Base-by-base conservation (phyloP, 1,140 invertebrate genomes). In the Lordiphosa clarofinis region DNA sequence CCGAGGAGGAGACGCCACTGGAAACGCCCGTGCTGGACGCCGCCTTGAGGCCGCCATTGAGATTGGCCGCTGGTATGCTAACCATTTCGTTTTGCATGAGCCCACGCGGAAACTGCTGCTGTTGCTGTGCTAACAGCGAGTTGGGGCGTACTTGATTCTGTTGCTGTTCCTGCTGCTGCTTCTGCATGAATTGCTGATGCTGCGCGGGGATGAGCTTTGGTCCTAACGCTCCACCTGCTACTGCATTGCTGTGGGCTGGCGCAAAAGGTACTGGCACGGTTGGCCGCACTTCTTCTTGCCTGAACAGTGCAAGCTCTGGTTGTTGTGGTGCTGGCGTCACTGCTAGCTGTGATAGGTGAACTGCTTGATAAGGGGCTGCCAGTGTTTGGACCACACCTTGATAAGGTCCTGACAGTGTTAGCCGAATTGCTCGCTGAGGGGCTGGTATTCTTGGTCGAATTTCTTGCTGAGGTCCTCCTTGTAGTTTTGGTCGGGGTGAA, bases 61-160 rank as follows among this genome's bases (percentile, higher is more conserved):
- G 42, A 52, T 73, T 84, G 57, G 68, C 78, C 61, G 66, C 61
- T 61, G 87, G 87, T 52, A 88, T 69, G 56, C 78, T 87, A 24
- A 89, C 87, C 72, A 89, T 86, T 53, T 88, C 72, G 67, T 88
- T 86, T 68, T 87, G 87, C 71, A 88, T 84, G 43, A 86, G 67
- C 42, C 11, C 37, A 13, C 43, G 33, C 12, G 9, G 24, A 44
- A 33, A 19, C 21, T 13, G 40, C 15, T 43, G 39, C 12, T 12
- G 36, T 10, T 24, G 53, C 39, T 37, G 36, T 24, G 21, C 0
- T 24, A 24, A 5, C 21, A 24, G 21, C 21, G 21, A 46, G 46
- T 46, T 36, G 9, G 7, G 19, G 1, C 8, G 39, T 11, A 52
- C 13, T 33, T 49, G 21, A 1, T 53, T 44, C 36, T 40, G 35